Evolutionary conservation across 2,113 vertebrate genomes (phyloP).

Genomic region (Eulemur rufifrons): DNA sequence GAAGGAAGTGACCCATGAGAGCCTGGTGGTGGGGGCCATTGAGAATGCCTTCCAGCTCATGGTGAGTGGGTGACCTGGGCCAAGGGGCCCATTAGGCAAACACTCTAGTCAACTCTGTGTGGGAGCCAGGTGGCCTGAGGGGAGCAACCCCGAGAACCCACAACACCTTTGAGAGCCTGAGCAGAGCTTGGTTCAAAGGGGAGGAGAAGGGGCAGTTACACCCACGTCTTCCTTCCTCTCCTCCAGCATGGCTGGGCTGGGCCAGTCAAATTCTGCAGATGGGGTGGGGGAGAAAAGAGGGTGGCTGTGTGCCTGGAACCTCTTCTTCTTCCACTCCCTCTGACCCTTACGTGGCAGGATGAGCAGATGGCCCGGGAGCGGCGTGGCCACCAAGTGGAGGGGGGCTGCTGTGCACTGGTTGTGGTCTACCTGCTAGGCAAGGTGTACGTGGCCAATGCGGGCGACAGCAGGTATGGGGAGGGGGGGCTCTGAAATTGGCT

Average conservation of each 20-base stretch:
- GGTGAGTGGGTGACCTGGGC: constrained; percentile 82
- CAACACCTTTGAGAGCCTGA: not conserved
- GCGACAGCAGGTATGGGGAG: constrained; percentile 93
- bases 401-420: constrained; percentile 96
- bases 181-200: not conserved
- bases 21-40: constrained; percentile 95
- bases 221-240: not conserved
- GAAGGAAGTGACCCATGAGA: constrained; percentile 93
- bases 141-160: not conserved
- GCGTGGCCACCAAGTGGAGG: constrained; percentile 87
- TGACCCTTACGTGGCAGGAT: constrained; percentile 85
- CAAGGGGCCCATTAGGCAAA: not conserved
- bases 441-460: constrained; percentile 97
- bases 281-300: no score
- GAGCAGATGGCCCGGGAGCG: constrained; percentile 93
- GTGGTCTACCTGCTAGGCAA: constrained; percentile 94
- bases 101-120: not conserved
- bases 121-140: not conserved
- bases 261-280: not conserved
- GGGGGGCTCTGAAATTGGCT: not conserved
- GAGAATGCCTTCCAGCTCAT: constrained; percentile 97
- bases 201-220: not conserved
- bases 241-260: not conserved
- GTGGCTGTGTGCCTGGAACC: not conserved
- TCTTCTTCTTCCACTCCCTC: not conserved